Conservation (phyloP, 2,113 vertebrate species). For the Chauna torquata region DNA sequence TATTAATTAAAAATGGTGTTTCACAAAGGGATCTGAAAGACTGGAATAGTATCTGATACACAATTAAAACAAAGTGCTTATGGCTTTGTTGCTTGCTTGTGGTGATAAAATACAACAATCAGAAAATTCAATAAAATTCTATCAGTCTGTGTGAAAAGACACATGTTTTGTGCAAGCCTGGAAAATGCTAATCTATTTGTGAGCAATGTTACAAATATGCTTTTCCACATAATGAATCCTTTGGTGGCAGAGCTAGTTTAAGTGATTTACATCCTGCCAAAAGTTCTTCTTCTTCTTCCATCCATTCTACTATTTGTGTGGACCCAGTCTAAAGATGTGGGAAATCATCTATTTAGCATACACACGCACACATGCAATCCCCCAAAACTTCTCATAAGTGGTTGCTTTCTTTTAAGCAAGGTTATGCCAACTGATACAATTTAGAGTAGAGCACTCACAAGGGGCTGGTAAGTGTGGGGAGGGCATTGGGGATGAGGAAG, state of each 20-base stretch:
- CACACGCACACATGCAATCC: neutral
- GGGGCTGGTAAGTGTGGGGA: neutral
- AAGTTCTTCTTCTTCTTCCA: neutral
- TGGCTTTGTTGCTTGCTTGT: neutral
- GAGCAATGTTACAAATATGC: neutral
- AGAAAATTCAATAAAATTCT: conserved; percentile 39
- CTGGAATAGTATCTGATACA: neutral
- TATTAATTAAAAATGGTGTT: conserved; percentile 9
- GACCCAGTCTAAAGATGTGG: neutral
- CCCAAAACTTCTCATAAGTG: fast-evolving
- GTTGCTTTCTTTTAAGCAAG: neutral
- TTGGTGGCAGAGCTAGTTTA: neutral
- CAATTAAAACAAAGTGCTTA: conserved; percentile 15
- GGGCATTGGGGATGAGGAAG: fast-evolving
- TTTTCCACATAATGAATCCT: neutral
- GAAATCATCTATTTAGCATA: neutral
- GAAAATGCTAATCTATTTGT: conserved; percentile 7
- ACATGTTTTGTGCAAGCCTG: neutral
- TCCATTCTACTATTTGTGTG: neutral
- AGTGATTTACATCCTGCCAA: neutral
- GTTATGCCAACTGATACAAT: neutral
- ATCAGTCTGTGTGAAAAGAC: neutral
- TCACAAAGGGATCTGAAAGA: neutral
- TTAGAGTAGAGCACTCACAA: neutral
- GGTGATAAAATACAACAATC: conserved; percentile 36